Conservation (phyloP, 2,888 invertebrate species). For the Myathropa florea region DNA sequence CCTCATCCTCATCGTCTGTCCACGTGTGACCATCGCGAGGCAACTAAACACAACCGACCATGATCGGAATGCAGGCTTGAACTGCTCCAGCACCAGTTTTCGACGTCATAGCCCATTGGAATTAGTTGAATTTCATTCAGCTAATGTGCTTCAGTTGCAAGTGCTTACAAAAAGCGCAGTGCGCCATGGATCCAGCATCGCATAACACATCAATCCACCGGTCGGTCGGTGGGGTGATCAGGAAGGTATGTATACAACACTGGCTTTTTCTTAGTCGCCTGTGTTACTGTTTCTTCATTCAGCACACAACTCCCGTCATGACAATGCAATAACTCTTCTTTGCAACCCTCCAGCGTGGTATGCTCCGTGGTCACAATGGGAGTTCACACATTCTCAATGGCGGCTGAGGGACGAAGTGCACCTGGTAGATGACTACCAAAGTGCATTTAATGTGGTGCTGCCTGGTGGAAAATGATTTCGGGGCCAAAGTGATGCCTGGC, state of each 20-base stretch:
- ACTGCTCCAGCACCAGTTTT: constrained; percentile 21
- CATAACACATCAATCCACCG: constrained; percentile 45
- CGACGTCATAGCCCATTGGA: constrained; percentile 48
- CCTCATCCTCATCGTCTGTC: constrained; percentile 30
- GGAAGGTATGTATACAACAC: constrained; percentile 29
- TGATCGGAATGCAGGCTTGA: constrained; percentile 58
- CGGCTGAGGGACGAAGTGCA: constrained; percentile 36
- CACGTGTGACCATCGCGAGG: constrained; percentile 58
- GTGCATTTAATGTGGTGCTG: constrained; percentile 55
- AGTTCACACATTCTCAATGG: constrained; percentile 62
- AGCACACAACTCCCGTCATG: constrained; percentile 54
- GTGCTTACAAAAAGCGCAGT: constrained; percentile 13
- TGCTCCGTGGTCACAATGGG: constrained; percentile 64
- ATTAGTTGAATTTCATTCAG: constrained; percentile 69
- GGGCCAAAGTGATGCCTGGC: constrained; percentile 57
- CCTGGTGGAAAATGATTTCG: constrained; percentile 32
- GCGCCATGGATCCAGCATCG: constrained; percentile 13
- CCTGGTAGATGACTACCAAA: constrained; percentile 64
- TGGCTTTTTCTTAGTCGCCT: constrained; percentile 28
- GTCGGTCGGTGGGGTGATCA: constrained; percentile 48
- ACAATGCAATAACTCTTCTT: constrained; percentile 69
- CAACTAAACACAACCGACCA: constrained; percentile 29
- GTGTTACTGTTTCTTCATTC: constrained; percentile 11
- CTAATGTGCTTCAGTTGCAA: constrained; percentile 66
- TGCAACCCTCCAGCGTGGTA: constrained; percentile 54